These are phyloP conservation scores for Brachyhypopomus gauderio DNA, from an alignment of 2,113 vertebrate genomes.

Conservation along the genomic window DNA sequence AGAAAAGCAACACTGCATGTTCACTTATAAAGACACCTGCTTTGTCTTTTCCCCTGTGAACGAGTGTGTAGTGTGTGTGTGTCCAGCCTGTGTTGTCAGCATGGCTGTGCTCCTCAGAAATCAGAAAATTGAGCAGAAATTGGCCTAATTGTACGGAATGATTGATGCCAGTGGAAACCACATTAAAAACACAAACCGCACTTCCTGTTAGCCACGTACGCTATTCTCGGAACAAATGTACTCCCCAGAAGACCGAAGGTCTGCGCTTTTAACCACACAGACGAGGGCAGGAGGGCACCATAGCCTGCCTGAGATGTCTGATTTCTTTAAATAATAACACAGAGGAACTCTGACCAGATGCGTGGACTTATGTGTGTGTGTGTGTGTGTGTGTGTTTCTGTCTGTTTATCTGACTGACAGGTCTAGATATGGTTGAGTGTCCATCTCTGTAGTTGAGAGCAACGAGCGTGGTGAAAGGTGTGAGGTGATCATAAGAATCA, in stretches of 20 bases:
- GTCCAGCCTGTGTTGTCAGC: conserved; percentile 89
- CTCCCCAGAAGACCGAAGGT: conserved; percentile 57
- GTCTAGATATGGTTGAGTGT: conserved; percentile 44
- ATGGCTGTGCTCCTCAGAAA: conserved; percentile 84
- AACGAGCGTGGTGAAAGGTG: conserved; percentile 51
- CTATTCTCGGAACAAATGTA: conserved; percentile 72
- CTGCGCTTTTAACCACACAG: conserved; percentile 48
- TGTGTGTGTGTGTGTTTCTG: conserved; percentile 11
- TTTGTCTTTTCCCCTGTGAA: conserved; percentile 36
- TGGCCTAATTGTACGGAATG: conserved; percentile 89
- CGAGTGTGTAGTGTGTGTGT: conserved; percentile 57
- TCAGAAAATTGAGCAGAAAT: conserved; percentile 85
- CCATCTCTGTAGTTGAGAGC: conserved; percentile 48
- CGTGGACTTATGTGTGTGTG: conserved; percentile 7
- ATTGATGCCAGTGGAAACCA: conserved; percentile 91
- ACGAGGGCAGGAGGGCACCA: conserved; percentile 63
- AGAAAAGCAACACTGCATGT: conserved; percentile 65
- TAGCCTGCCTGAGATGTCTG: conserved; percentile 56
- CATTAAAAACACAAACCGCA: conserved; percentile 81
- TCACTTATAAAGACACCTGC: conserved; percentile 77
- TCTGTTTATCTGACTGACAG: conserved; percentile 48
- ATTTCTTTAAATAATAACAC: conserved; percentile 52
- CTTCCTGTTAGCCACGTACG: conserved; percentile 75
- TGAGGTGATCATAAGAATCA: conserved; percentile 53
- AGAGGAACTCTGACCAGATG: conserved; percentile 21